Percentiles rank a stretch among this genome's conserved stretches.
phyloP scores from a whole-genome alignment of 2,888 invertebrate species.

The Malachius bipustulatus region DNA sequence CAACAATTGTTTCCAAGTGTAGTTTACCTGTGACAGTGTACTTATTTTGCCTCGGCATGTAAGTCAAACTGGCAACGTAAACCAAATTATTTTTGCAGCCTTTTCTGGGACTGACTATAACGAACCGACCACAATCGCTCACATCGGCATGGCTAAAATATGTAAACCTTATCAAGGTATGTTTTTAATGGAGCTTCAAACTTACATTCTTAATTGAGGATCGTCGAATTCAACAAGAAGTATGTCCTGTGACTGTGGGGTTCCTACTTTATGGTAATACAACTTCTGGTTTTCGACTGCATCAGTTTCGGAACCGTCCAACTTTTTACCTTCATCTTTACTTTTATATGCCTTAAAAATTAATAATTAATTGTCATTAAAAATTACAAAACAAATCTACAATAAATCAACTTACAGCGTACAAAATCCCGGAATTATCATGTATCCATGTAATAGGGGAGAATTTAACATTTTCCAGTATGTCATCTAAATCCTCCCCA shows the following conservation, averaged over 20 bases:
- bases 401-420: conserved; percentile 59
- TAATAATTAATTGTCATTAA: conserved; percentile 7
- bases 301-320: conserved; percentile 86
- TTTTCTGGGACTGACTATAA: conserved; percentile 70
- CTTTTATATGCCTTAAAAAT: too few relatives aligned
- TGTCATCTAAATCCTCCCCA: conserved; percentile 75
- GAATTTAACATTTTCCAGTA: conserved; percentile 85
- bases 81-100: conserved; percentile 88
- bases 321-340: conserved; percentile 51
- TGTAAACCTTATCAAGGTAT: conserved; percentile 11
- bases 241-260: conserved; percentile 75
- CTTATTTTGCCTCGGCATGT: too few relatives aligned
- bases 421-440: conserved; percentile 91
- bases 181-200: neutral
- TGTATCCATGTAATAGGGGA: conserved; percentile 88
- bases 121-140: conserved; percentile 83
- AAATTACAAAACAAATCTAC: neutral
- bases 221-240: conserved; percentile 83
- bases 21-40: conserved; percentile 45
- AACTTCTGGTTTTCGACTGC: conserved; percentile 84
- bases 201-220: conserved; percentile 85
- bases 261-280: conserved; percentile 82
- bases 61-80: conserved; percentile 74
- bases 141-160: conserved; percentile 65
- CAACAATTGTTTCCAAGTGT: conserved; percentile 67